Evolutionary conservation across 2,113 vertebrate species (phyloP), one percentile per base, ranked within the genome.

Genomic region (Desmodus rotundus): DNA sequence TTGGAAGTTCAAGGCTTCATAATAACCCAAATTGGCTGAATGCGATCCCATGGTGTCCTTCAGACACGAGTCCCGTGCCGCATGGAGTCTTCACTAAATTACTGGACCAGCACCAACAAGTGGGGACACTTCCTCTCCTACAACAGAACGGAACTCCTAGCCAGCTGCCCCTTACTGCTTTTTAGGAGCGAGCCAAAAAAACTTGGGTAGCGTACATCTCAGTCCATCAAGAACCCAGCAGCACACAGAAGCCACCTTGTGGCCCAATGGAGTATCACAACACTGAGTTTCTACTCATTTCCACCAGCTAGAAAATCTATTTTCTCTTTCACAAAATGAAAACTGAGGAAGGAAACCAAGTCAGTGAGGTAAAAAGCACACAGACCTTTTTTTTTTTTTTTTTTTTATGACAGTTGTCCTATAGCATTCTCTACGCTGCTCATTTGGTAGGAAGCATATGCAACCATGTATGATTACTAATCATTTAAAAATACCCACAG

Each of bases 211-310:
- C 41, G 24, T 22, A 3, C 3, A 19, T 22, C 50, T n/a, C n/a
- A 38, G 24, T 9, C n/a, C n/a, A 36, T 10, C 22, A 24, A 63
- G 89, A 70, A 47, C 38, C 67, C 73, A n/a, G 15, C 0, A 9
- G 73, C 2, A 17, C 31, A 8, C 58, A 4, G 20, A 33, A 31
- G 97, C 97, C 98, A 97, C 94, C 97, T 22, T 68, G 97, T 96
- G 98, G 97, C 73, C 10, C 96, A 87, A 6, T 0, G 65, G 45
- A 36, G 65, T 16, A 97, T 68, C 41, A 85, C 0, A 73, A 45
- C 61, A n/a, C 61, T 50, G 41, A 33, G 9, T 28, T 68, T 58
- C 77, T 68, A 54, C 16, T 87, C 41, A 20, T 24, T 68, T 89
- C 38, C 56, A 52, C 22, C 3, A 74, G 16, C 50, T 28, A 38